Conservation (phyloP, 2,888 invertebrate species). For the Stegana nigrithorax region DNA sequence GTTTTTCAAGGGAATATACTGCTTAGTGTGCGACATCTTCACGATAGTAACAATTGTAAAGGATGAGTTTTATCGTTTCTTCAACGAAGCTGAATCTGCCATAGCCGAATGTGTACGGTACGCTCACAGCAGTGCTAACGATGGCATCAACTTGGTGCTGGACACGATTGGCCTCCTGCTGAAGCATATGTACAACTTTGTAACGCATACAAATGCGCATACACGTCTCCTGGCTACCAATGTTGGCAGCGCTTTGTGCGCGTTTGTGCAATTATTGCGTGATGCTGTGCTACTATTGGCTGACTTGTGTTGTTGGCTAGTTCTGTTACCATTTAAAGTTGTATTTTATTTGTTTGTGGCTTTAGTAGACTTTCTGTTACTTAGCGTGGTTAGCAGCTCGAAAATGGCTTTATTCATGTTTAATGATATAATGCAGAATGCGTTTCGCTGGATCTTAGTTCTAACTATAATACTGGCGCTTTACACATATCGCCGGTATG, state of each 20-base stretch:
- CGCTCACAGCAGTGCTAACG: neutral
- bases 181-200: neutral
- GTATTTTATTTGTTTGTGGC: neutral
- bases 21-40: neutral
- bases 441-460: no score
- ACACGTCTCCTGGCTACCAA: neutral
- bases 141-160: neutral
- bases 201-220: neutral
- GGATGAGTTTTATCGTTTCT: neutral
- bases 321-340: neutral
- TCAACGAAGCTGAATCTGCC: neutral
- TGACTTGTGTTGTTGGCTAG: neutral
- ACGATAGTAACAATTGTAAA: neutral
- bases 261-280: neutral
- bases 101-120: neutral
- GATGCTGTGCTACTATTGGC: neutral
- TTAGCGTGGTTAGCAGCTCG: neutral
- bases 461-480: no score
- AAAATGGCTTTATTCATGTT: neutral
- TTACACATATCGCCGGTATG: neutral
- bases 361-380: neutral
- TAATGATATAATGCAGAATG: neutral
- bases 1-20: neutral
- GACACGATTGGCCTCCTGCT: neutral
- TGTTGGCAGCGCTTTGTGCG: neutral